Conservation (phyloP, 1,140 invertebrate species). For the Streblospio benedicti region DNA sequence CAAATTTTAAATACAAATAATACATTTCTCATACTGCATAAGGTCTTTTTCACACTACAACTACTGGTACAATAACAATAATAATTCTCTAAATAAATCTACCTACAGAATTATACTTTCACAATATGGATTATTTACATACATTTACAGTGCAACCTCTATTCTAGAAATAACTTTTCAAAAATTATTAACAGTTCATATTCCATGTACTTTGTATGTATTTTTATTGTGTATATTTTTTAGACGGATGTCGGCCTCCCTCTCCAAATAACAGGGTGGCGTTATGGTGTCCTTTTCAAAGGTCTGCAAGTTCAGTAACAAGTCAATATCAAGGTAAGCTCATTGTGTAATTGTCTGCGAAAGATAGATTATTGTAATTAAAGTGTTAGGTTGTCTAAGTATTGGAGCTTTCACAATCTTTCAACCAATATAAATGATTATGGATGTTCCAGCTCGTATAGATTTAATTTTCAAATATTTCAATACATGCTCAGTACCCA, state of each 20-base stretch:
- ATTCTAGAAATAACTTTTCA: not conserved
- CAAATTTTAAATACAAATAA: no score
- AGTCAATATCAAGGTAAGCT: conserved; percentile 66
- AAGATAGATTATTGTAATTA: not conserved
- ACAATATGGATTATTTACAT: not conserved
- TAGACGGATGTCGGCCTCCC: conserved; percentile 49
- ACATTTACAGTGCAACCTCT: not conserved
- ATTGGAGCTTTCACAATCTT: not conserved
- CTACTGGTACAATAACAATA: no score
- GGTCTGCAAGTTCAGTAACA: conserved; percentile 69
- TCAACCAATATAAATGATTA: not conserved
- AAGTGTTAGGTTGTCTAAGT: not conserved
- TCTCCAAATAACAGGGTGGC: conserved; percentile 57
- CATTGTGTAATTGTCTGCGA: not conserved
- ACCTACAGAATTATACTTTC: not conserved
- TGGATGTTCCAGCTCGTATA: not conserved
- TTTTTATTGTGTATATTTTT: not conserved
- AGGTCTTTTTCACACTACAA: no score
- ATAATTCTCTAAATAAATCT: no score
- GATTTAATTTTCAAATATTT: not conserved
- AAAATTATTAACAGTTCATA: conserved; percentile 17
- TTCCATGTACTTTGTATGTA: conserved; percentile 12
- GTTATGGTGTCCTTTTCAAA: conserved; percentile 72
- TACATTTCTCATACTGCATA: no score
- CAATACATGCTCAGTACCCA: not conserved